Evolutionary conservation across 2,113 vertebrate species (phyloP), one percentile per base, ranked within the genome.

Genomic region (Eudyptes chrysolophus): DNA sequence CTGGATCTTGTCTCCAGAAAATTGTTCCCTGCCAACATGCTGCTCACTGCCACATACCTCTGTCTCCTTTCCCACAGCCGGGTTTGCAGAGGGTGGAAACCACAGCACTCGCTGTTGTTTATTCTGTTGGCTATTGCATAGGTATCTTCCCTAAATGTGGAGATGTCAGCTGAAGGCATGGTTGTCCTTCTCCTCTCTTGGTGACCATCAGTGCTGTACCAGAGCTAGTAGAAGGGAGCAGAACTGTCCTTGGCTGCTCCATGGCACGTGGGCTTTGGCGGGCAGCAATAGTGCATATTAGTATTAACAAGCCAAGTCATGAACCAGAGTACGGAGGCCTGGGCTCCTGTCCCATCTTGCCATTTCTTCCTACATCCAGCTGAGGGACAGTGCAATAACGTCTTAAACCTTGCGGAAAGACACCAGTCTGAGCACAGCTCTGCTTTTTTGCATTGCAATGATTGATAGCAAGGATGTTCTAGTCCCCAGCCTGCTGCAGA

Each of bases 191-290:
- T 85, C 11, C 52, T 65, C 11, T 57, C n/a, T 20, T 22, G 51
- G 30, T 40, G 46, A 5, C 6, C 3, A 7, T 9, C 65, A 42
- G 66, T 18, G 52, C 38, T 69, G 44, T 72, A n/a, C 55, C 46
- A 44, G 85, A 12, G 57, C 57, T 25, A 14, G 18, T 7, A 11
- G 42, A 25, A 42, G 54, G 57, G 15, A 81, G 54, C 40, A 19
- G 75, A 25, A 7, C 51, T 44, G 54, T 84, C 81, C 36, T 32
- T 34, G 77, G 54, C 54, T 7, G n/a, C 62, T 70, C 30, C 1
- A 1, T 16, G 2, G 21, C 4, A 0, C 0, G 0, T 20, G 6
- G 54, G 32, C 82, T 82, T 54, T 42, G 21, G 2, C 49, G 62
- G 66, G 61, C 52, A 85, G 48, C 38, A 14, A 1, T 1, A 21